These are phyloP conservation scores for Phengaris alcon DNA, from an alignment of 2,888 invertebrate genomes.

Conservation along the genomic window DNA sequence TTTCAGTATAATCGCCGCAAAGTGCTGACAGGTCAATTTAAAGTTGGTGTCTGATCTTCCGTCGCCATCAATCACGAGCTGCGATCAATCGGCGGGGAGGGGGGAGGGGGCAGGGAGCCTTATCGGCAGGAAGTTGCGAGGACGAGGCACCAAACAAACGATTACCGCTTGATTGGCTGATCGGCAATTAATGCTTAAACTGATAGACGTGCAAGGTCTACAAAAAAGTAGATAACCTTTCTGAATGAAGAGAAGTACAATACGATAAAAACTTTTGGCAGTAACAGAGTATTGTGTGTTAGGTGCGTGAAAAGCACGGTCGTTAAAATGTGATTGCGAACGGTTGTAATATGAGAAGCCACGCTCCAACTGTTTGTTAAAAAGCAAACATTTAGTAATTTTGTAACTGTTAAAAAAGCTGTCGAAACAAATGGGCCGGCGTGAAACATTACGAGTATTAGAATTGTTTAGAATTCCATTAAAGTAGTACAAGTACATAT, in stretches of 20 bases:
- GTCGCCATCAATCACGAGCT: conserved; percentile 17
- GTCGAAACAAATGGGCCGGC: not conserved
- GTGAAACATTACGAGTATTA: not conserved
- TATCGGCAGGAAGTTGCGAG: not conserved
- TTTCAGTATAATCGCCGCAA: conserved; percentile 6
- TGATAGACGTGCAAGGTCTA: not conserved
- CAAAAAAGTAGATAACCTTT: not conserved
- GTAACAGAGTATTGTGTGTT: not conserved
- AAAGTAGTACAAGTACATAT: no score
- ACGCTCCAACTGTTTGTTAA: not conserved
- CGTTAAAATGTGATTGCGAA: conserved; percentile 12
- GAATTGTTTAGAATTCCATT: not conserved
- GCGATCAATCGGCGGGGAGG: conserved; percentile 5
- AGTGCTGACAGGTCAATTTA: conserved; percentile 24
- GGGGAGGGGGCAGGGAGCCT: not conserved
- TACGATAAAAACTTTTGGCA: not conserved
- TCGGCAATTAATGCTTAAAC: conserved; percentile 2
- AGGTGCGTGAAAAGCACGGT: not conserved
- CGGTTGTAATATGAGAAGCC: not conserved
- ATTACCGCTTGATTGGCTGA: not conserved
- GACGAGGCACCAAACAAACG: not conserved
- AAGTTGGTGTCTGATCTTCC: conserved; percentile 22
- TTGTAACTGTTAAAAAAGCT: not conserved
- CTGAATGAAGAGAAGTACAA: not conserved
- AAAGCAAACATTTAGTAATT: not conserved